Evolutionary conservation across 2,888 invertebrate genomes (phyloP).

Genomic region (Agonopterix subpropinquella): DNA sequence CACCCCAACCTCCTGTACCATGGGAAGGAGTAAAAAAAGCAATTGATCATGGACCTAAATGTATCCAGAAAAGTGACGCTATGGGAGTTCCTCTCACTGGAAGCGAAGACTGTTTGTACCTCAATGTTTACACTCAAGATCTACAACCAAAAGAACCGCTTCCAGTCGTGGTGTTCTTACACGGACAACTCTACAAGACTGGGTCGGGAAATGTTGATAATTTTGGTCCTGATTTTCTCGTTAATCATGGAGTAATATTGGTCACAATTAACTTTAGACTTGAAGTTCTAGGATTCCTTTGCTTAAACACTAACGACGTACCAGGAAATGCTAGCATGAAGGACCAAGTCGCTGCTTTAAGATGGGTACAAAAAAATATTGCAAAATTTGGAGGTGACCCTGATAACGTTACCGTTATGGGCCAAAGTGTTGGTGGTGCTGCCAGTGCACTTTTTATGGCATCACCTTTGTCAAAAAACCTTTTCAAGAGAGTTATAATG

Average conservation of each 20-base stretch:
- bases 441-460: constrained; percentile 28
- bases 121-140: constrained; percentile 40
- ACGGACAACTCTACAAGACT: constrained; percentile 37
- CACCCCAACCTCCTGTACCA: constrained; percentile 29
- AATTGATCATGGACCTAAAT: constrained; percentile 33
- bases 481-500: constrained; percentile 38
- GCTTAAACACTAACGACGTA: constrained; percentile 65
- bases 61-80: constrained; percentile 36
- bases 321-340: constrained; percentile 77
- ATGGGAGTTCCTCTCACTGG: constrained; percentile 20
- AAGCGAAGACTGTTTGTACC: constrained; percentile 39
- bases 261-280: constrained; percentile 74
- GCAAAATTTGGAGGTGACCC: constrained; percentile 35
- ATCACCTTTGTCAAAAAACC: constrained; percentile 42
- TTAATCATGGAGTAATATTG: constrained; percentile 66
- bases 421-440: constrained; percentile 42
- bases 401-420: constrained; percentile 36
- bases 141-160: constrained; percentile 17
- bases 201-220: constrained; percentile 52
- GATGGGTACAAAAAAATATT: constrained; percentile 40
- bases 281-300: constrained; percentile 72
- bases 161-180: constrained; percentile 48
- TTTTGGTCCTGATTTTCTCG: constrained; percentile 72
- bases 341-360: constrained; percentile 38
- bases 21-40: constrained; percentile 46